A percentile compares a stretch with the other conserved stretches of the same genome.
phyloP scores from a whole-genome alignment of 1,140 invertebrate genomes.

The Samia ricini region DNA sequence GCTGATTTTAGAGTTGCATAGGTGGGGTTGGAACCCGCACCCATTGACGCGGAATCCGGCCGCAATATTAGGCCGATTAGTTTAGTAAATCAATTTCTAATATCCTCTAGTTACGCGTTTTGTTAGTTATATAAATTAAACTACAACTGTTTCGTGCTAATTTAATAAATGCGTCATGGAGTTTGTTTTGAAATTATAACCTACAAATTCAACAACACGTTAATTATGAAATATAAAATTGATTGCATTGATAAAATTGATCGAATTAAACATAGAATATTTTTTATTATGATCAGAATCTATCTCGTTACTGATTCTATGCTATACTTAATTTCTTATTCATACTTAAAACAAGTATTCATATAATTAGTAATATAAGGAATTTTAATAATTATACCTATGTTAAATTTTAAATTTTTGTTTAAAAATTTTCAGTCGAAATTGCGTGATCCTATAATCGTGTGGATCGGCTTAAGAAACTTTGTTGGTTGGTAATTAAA shows the following conservation, averaged over 20 bases:
- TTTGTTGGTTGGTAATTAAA: slow-evolving; percentile 25
- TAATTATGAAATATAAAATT: neutral
- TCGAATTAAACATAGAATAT: neutral
- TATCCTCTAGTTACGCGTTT: neutral
- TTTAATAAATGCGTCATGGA: neutral
- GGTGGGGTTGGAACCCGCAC: too few species aligned
- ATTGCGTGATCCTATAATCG: neutral
- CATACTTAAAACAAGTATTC: neutral
- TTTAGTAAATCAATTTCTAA: too few species aligned
- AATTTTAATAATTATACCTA: too few species aligned
- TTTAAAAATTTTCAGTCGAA: neutral
- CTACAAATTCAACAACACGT: neutral
- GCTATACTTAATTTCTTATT: too few species aligned
- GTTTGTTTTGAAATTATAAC: neutral
- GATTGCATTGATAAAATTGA: neutral
- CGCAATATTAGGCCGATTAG: too few species aligned
- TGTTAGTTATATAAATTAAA: neutral
- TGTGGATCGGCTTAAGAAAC: neutral
- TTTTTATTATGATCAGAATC: neutral
- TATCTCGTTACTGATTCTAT: too few species aligned
- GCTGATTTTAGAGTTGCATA: too few species aligned
- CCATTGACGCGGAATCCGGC: too few species aligned
- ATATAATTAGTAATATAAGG: neutral
- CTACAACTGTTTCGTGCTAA: neutral
- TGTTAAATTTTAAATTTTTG: neutral